Base-by-base conservation (phyloP, 2,797 vertebrate species). In the Neosalanx taihuensis region DNA sequence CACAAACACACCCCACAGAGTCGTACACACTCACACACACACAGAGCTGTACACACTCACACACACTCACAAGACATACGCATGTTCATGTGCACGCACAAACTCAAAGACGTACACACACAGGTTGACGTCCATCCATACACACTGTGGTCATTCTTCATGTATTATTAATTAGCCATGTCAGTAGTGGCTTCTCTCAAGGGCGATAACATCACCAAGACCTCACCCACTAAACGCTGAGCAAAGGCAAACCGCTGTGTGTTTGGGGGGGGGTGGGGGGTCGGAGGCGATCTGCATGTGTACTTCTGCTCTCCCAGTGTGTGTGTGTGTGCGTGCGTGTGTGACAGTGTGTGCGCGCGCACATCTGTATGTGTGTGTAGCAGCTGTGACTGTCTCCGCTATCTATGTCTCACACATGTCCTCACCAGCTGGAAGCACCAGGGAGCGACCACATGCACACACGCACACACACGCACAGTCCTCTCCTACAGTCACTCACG, bases 41-140 rank as follows among this genome's bases (percentile, higher is more conserved):
- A 72, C 37, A 31, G 72, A 64, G 51, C 64, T 20, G 64, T 49
- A 20, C 66, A 72, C 65, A 64, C 69, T 20, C 13, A 68, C 49
- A 59, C 49, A n/a, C 15, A 18, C 51, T 17, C 17, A 53, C 46
- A 53, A 63, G 13, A 37, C 17, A 18, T 5, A 63, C 61, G 37
- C 26, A 63, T 5, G 18, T 15, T 15, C 61, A 33, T 31, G 17
- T 4, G 18, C 26, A 62, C 59, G 29, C 59, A 61, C 1, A 23
- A n/a, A 60, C 18, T 7, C 58, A 61, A 20, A 61, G 10, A 26
- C 26, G 5, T n/a, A 56, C 51, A 56, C 15, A 56, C 51, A n/a
- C 51, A 56, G 3, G 18, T n/a, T 17, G 15, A n/a, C 51, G n/a
- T 15, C 4, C 46, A 49, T 15, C 4, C 51, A 56, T 6, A 56